Evolutionary conservation across 2,888 invertebrate genomes (phyloP).

Genomic region (Platypus cylindrus): DNA sequence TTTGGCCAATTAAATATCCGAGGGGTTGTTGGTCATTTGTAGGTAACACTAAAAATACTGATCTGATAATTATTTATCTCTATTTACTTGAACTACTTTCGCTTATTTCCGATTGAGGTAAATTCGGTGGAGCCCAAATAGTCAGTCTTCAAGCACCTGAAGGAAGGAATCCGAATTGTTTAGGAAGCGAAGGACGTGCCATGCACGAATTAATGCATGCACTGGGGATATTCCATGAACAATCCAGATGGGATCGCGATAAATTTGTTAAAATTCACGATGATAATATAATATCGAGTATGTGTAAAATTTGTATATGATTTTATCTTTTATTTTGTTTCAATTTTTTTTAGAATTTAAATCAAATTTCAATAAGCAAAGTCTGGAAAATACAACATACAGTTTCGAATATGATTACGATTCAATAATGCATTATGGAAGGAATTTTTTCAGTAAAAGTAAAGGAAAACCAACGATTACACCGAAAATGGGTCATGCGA

Average conservation of each 20-base stretch:
- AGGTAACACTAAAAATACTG: too few species aligned
- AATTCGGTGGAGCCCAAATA: slow-evolving; percentile 59
- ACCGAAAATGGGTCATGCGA: slow-evolving; percentile 41
- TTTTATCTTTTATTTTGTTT: neutral
- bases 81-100: too few species aligned
- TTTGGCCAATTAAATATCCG: slow-evolving; percentile 54
- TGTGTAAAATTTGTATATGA: slow-evolving; percentile 14
- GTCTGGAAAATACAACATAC: slow-evolving; percentile 49
- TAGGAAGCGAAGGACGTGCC: slow-evolving; percentile 56
- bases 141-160: slow-evolving; percentile 56
- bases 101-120: too few species aligned
- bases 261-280: slow-evolving; percentile 53
- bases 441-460: slow-evolving; percentile 48
- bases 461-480: slow-evolving; percentile 50
- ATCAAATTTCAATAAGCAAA: slow-evolving; percentile 52
- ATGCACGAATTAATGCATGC: slow-evolving; percentile 72
- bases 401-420: slow-evolving; percentile 63
- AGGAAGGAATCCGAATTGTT: slow-evolving; percentile 46
- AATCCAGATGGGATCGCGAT: slow-evolving; percentile 62
- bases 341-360: slow-evolving; percentile 39
- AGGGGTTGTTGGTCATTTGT: slow-evolving; percentile 66
- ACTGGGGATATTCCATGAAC: slow-evolving; percentile 72
- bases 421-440: slow-evolving; percentile 69
- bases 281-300: slow-evolving; percentile 54
- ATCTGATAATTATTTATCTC: too few species aligned